Evolutionary conservation across 1,140 invertebrate genomes (phyloP).

Genomic region (Trichonephila clavata): DNA sequence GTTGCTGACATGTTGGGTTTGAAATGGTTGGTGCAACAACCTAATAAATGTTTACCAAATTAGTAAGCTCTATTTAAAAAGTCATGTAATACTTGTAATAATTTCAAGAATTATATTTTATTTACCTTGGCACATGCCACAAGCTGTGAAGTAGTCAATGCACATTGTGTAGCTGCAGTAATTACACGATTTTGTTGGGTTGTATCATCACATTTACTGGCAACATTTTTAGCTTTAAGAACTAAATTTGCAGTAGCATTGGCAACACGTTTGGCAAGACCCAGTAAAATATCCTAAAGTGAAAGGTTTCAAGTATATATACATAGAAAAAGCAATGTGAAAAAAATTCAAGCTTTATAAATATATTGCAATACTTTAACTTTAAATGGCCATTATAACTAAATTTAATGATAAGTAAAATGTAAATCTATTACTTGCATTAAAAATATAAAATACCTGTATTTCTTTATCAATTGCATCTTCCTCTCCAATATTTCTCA

Average conservation of each 20-base stretch:
- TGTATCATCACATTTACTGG: conserved; percentile 89
- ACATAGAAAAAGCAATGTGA: neutral
- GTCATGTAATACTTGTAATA: neutral
- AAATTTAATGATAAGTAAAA: too few species aligned
- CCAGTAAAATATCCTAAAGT: conserved; percentile 88
- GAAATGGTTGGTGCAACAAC: conserved; percentile 88
- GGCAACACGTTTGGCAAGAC: conserved; percentile 96
- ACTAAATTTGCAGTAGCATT: conserved; percentile 97
- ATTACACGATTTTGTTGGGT: conserved; percentile 91
- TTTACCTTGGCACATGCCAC: conserved; percentile 96
- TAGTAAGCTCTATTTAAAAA: neutral
- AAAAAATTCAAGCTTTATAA: neutral
- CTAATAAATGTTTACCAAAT: conserved; percentile 76
- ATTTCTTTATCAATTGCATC: conserved; percentile 86
- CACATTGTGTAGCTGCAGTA: conserved; percentile 96
- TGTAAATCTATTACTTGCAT: too few species aligned
- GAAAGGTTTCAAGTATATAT: too few species aligned
- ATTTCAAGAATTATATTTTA: neutral
- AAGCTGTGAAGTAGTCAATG: conserved; percentile 97
- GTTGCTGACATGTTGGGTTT: conserved; percentile 95
- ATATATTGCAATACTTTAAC: neutral
- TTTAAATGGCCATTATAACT: too few species aligned
- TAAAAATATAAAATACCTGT: conserved; percentile 41
- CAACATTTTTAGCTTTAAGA: conserved; percentile 95
- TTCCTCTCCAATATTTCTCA: conserved; percentile 97